These are phyloP conservation scores for Tribolium castaneum DNA, from an alignment of 1,140 invertebrate genomes.

Conservation along the genomic window DNA sequence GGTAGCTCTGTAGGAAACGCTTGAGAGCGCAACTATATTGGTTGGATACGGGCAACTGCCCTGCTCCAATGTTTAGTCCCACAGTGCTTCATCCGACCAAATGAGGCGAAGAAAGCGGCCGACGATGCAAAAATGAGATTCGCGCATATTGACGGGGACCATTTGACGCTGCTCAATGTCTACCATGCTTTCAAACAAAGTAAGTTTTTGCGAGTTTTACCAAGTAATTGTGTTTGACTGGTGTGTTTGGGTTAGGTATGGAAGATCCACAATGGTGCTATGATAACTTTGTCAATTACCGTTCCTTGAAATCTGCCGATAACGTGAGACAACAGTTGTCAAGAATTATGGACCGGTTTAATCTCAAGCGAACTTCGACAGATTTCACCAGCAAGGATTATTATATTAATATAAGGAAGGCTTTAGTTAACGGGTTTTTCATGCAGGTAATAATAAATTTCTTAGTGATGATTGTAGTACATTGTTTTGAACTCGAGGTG, in stretches of 20 bases:
- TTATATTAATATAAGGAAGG: conserved; percentile 98
- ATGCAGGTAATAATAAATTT: conserved; percentile 85
- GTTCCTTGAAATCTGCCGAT: conserved; percentile 91
- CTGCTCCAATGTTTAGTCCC: conserved; percentile 84
- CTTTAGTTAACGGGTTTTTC: conserved; percentile 97
- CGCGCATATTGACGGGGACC: conserved; percentile 99
- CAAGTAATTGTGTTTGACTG: neutral
- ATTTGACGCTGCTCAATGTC: conserved; percentile 94
- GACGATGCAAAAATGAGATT: conserved; percentile 99
- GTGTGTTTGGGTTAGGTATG: conserved; percentile 64
- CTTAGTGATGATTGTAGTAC: too few relatives aligned
- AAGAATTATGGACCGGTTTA: conserved; percentile 85
- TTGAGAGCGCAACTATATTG: conserved; percentile 68
- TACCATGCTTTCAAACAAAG: conserved; percentile 99
- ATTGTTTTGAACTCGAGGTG: conserved; percentile 69
- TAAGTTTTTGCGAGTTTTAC: conserved; percentile 71
- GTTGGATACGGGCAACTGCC: conserved; percentile 68
- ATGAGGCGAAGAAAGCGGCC: conserved; percentile 98
- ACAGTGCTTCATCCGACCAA: conserved; percentile 99
- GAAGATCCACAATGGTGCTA: conserved; percentile 99
- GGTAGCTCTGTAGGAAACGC: conserved; percentile 67
- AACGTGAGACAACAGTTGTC: conserved; percentile 76
- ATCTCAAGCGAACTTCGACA: conserved; percentile 93
- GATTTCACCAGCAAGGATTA: conserved; percentile 99
- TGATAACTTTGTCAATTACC: conserved; percentile 99